These are phyloP conservation scores for Hydrolagus colliei DNA, from an alignment of 2,797 vertebrate genomes.

Conservation along the genomic window DNA sequence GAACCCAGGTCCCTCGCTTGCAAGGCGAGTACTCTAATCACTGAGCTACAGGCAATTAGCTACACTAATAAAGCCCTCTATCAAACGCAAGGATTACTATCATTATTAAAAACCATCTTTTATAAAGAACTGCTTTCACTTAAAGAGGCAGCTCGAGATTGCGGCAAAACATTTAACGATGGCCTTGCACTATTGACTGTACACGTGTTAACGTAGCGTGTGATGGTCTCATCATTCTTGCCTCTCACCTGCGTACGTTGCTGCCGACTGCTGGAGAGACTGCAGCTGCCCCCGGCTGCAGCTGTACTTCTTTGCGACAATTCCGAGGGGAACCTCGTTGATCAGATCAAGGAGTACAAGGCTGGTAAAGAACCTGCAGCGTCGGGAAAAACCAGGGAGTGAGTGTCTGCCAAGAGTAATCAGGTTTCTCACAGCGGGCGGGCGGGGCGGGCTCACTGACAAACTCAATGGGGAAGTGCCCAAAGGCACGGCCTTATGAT, in stretches of 20 bases:
- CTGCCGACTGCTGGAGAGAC: slow-evolving; percentile 92
- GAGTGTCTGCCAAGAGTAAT: background rate
- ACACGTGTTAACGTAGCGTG: background rate
- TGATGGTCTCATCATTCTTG: background rate
- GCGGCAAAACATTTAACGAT: background rate
- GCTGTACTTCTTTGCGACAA: slow-evolving; percentile 78
- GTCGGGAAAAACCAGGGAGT: slow-evolving; percentile 34
- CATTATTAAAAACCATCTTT: background rate
- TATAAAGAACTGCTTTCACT: background rate
- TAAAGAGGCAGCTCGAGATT: background rate
- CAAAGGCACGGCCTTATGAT: slow-evolving; percentile 22
- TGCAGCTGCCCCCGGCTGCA: slow-evolving; percentile 92
- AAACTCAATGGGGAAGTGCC: too few species aligned
- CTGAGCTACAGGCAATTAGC: too few species aligned
- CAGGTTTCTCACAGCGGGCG: too few species aligned
- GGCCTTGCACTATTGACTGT: too few species aligned
- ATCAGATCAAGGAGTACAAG: slow-evolving; percentile 88
- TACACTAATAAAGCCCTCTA: too few species aligned
- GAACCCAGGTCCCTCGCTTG: too few species aligned
- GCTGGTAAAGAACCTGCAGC: slow-evolving; percentile 85
- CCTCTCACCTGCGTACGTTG: slow-evolving; percentile 80
- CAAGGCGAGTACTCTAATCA: too few species aligned
- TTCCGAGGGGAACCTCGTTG: slow-evolving; percentile 76
- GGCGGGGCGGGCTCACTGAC: too few species aligned
- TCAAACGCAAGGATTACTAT: background rate